Evolutionary conservation across 2,797 vertebrate species (phyloP), one percentile per base, ranked within the genome.

Genomic region (Brotula barbata): DNA sequence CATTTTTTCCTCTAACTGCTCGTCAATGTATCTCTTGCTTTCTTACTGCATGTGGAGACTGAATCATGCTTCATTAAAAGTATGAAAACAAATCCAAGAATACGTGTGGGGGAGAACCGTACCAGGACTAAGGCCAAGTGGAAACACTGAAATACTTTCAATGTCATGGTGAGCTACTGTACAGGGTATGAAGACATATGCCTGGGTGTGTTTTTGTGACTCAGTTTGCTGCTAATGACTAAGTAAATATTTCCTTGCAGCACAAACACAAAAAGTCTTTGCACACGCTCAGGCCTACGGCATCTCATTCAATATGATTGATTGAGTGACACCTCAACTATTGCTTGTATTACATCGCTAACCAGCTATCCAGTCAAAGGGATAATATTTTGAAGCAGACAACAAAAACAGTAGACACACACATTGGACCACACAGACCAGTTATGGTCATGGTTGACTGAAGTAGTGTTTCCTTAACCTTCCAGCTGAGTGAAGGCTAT

Each of bases 351-450:
- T 49, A 36, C 7, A 36, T 36, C 31, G 11, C 31, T 6, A 6
- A 33, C n/a, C n/a, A n/a, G n/a, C n/a, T n/a, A n/a, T n/a, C n/a
- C 31, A 33, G 6, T 6, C 31, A 33, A 6, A 33, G 6, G 11
- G 34, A 36, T 10, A 12, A 36, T 36, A 14, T 11, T 10, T 36
- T 36, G 6, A 28, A 73, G 77, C 59, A 50, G 11, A 61, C 50
- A 78, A 85, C 54, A 81, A 85, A 73, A 81, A 55, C 62, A 40
- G 41, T 31, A 72, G 13, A 71, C 47, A 57, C 61, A 36, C 8
- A 25, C 40, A 46, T 17, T 19, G 34, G 37, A 39, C 14, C 37
- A 39, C 7, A 39, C 37, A n/a, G 37, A 39, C 37, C 37, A 39
- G 37, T 39, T 50, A 75, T 62, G 58, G 34, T 41, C 34, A 63